phyloP scores from a whole-genome alignment of 2,113 vertebrate species.

The Brachyhypopomus gauderio region DNA sequence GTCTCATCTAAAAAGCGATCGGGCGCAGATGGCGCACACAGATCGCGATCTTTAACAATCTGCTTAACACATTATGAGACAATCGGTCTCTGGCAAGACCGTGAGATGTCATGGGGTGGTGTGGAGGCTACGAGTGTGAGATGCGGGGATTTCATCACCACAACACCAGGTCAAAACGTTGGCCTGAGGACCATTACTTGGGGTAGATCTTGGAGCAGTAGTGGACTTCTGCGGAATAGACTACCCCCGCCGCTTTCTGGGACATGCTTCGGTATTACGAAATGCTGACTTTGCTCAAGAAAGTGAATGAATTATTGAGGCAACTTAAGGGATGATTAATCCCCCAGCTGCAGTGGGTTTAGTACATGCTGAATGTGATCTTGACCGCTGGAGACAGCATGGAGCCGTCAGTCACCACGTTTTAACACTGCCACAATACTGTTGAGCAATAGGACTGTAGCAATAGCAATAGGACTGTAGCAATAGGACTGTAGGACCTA shows the following conservation, averaged over 20 bases:
- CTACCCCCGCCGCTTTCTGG: background rate
- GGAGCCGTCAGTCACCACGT: background rate
- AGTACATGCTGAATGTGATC: constrained; percentile 4
- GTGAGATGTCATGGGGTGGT: background rate
- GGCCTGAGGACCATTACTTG: background rate
- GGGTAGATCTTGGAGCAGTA: background rate
- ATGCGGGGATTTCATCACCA: background rate
- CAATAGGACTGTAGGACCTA: too few species aligned
- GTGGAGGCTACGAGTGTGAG: background rate
- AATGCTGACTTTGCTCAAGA: background rate
- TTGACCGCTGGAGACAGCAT: background rate
- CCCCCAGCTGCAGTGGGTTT: constrained; percentile 24
- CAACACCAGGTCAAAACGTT: constrained; percentile 15
- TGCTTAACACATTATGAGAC: background rate
- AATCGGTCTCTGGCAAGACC: background rate
- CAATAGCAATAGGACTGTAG: too few species aligned
- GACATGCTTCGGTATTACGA: background rate
- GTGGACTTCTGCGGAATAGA: background rate
- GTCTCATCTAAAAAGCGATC: background rate
- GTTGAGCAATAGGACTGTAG: background rate
- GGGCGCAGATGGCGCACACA: constrained; percentile 5
- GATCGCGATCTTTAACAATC: constrained; percentile 2
- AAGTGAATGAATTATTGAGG: constrained; percentile 69
- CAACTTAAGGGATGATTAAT: constrained; percentile 67
- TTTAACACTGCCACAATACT: background rate